Conservation (phyloP, 2,797 vertebrate species). For the Chaetophractus vellerosus region DNA sequence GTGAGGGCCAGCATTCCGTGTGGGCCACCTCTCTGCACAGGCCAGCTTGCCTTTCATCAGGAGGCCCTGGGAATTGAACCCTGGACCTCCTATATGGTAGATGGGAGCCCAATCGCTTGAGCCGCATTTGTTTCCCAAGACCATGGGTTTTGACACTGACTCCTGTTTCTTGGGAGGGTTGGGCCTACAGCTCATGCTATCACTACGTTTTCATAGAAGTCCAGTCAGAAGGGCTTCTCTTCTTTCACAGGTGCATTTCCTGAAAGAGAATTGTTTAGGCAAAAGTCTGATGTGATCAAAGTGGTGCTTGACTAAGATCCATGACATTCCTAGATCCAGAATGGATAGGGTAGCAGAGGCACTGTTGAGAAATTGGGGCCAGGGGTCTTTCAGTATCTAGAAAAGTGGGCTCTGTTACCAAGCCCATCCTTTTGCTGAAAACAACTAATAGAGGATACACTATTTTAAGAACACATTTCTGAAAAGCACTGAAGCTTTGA, state of each 20-base stretch:
- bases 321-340: not conserved
- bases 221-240: too few species aligned
- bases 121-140: too few species aligned
- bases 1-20: too few species aligned
- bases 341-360: not conserved
- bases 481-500: conserved; percentile 17
- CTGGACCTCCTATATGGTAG: too few species aligned
- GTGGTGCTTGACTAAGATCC: not conserved
- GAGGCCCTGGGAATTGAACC: too few species aligned
- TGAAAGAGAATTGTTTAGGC: not conserved
- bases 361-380: not conserved
- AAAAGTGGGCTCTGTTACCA: not conserved
- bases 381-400: not conserved
- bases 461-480: not conserved
- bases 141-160: not conserved
- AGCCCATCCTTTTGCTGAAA: not conserved
- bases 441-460: not conserved
- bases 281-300: conserved; percentile 27
- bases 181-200: not conserved
- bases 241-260: not conserved
- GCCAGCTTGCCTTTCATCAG: too few species aligned
- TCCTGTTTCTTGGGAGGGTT: not conserved
- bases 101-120: too few species aligned
- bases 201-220: not conserved
- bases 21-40: too few species aligned